Evolutionary conservation across 2,113 vertebrate species (phyloP).

Genomic region (Bubo blakistoni): DNA sequence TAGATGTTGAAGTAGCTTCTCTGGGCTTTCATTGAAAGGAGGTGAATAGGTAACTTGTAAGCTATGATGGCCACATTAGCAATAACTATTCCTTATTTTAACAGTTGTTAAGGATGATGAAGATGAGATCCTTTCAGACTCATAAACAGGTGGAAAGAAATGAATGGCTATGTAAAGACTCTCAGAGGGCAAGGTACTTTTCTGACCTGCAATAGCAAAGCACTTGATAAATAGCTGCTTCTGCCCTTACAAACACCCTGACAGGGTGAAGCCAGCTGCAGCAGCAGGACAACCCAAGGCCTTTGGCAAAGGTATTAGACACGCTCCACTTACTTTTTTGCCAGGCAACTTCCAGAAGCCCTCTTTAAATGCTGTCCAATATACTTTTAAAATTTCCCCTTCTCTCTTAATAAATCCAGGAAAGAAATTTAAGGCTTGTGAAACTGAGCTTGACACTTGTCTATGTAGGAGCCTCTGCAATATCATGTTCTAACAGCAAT

Average conservation of each 20-base stretch:
- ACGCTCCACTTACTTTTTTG: neutral
- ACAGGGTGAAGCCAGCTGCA: neutral
- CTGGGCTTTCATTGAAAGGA: neutral
- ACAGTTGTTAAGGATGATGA: neutral
- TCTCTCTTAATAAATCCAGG: neutral
- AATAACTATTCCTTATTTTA: neutral
- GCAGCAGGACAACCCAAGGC: neutral
- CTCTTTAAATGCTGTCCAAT: neutral
- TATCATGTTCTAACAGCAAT: neutral
- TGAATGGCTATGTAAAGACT: neutral
- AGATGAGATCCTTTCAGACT: neutral
- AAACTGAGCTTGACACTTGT: neutral
- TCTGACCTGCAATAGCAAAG: neutral
- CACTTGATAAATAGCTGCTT: neutral
- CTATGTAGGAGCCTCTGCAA: too few relatives aligned
- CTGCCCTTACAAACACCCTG: neutral
- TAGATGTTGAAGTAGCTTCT: neutral
- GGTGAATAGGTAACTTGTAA: neutral
- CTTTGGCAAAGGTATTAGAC: neutral
- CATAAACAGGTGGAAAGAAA: neutral
- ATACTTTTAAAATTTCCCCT: neutral
- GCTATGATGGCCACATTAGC: neutral
- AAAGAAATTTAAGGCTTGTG: neutral
- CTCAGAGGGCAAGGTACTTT: neutral
- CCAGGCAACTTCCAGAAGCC: neutral